Evolutionary conservation across 2,797 vertebrate species (phyloP).

Genomic region (Botia almorhae): DNA sequence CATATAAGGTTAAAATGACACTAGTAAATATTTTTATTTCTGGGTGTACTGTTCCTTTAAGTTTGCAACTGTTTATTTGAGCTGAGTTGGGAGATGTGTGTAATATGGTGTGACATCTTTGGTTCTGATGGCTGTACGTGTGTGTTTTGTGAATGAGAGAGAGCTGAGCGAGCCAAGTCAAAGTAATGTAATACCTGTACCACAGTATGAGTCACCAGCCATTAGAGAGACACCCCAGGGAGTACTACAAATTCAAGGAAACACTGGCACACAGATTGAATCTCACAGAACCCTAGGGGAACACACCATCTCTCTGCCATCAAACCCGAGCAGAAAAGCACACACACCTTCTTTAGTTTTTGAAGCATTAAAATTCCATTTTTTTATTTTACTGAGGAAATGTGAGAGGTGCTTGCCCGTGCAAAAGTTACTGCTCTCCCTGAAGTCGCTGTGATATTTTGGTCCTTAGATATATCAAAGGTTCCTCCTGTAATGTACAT

Average conservation of each 20-base stretch:
- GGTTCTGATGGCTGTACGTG: conserved; percentile 12
- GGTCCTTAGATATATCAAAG: not conserved
- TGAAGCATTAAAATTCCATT: not conserved
- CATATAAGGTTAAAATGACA: not conserved
- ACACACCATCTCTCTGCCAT: conserved; percentile 33
- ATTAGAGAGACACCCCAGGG: conserved; percentile 67
- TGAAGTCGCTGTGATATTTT: not conserved
- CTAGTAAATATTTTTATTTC: not conserved
- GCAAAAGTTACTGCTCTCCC: not conserved
- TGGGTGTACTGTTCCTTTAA: not conserved
- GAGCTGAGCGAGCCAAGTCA: conserved; percentile 32
- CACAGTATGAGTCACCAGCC: conserved; percentile 71
- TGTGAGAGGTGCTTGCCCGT: not conserved
- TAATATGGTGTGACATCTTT: not conserved
- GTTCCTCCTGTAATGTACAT: not conserved
- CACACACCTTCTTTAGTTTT: not conserved
- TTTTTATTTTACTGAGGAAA: not conserved
- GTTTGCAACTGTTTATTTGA: conserved; percentile 1
- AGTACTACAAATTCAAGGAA: conserved; percentile 62
- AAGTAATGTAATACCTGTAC: conserved; percentile 42
- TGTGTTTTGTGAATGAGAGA: conserved; percentile 37
- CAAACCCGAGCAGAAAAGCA: conserved; percentile 11
- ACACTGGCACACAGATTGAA: conserved; percentile 59
- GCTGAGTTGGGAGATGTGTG: not conserved
- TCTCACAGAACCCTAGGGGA: conserved; percentile 62